These are phyloP conservation scores for Mizuhopecten yessoensis DNA, from an alignment of 1,140 invertebrate genomes.

Conservation along the genomic window DNA sequence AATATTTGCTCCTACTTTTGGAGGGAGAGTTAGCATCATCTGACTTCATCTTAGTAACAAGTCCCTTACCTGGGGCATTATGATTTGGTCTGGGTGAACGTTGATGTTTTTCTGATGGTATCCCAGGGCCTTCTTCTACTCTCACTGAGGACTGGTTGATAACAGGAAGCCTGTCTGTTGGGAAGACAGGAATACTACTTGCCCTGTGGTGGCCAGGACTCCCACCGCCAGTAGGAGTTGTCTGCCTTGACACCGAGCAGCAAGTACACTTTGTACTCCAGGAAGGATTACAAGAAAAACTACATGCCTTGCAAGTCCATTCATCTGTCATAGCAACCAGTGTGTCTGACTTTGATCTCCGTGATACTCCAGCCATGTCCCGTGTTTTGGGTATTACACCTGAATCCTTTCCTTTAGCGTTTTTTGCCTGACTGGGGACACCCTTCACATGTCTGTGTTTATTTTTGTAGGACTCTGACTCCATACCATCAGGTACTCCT, in stretches of 20 bases:
- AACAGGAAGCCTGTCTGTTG: conserved; percentile 49
- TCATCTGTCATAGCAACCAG: conserved; percentile 60
- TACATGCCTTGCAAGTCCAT: conserved; percentile 76
- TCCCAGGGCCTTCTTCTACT: conserved; percentile 55
- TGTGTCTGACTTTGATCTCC: conserved; percentile 51
- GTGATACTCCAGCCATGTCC: neutral
- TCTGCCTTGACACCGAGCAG: conserved; percentile 65
- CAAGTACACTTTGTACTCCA: conserved; percentile 68
- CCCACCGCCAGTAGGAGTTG: neutral
- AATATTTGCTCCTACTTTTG: conserved; percentile 52
- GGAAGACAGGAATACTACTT: conserved; percentile 48
- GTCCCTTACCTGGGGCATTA: neutral
- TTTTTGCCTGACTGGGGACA: conserved; percentile 46
- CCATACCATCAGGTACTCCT: conserved; percentile 64
- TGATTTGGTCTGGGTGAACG: neutral
- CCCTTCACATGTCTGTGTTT: conserved; percentile 23
- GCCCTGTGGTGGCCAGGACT: conserved; percentile 17
- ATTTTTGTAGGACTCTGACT: conserved; percentile 45
- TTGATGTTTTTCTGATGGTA: conserved; percentile 19
- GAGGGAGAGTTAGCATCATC: neutral
- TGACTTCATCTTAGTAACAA: neutral
- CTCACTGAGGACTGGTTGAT: conserved; percentile 42
- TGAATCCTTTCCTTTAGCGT: neutral
- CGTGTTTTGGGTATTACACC: conserved; percentile 28
- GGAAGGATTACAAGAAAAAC: conserved; percentile 73